Evolutionary conservation across 1,140 invertebrate genomes (phyloP), one percentile per base, ranked within the genome.

Genomic region (Eriosoma lanigerum): DNA sequence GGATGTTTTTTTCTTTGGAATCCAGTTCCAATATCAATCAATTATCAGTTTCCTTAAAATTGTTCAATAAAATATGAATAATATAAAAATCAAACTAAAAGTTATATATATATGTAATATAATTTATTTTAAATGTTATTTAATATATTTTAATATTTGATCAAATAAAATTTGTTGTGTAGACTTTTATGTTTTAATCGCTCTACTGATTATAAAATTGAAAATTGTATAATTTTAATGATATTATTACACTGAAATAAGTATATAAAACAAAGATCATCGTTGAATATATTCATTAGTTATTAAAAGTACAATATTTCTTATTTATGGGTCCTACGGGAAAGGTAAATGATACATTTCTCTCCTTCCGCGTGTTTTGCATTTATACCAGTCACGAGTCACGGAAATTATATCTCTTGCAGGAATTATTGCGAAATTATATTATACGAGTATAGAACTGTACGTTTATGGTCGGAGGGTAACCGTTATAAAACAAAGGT

Each of bases 251-350:
- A 38, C 64, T 66, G n/a, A 66, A 72, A 72, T 26, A 44, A 66
- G 21, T 54, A 54, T 1, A 54, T 52, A 12, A 72, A 29, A 72
- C 5, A 72, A 70, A 48, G 13, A n/a, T 52, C 4, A 19, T 29
- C 48, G 0, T 12, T 0, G 21, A 13, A 38, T 38, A 38, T 32
- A 52, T 72, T 70, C 24, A 50, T 48, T 72, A 52, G 26, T 52
- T 32, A 52, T 29, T 17, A 72, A 72, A 72, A 58, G 32, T 12
- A 38, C 15, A 46, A 58, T 60, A 62, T 62, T 62, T 48, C 56
- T 78, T 78, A 78, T 78, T 78, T 38, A 78, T 62, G 38, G 75
- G 54, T 60, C 75, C 75, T 62, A 15, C 56, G 75, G 75, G 75
- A 78, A 62, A 29, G 13, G 38, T 48, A 29, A 48, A 78, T 62